Evolutionary conservation across 2,113 vertebrate genomes (phyloP).

Genomic region (Peromyscus maniculatus): DNA sequence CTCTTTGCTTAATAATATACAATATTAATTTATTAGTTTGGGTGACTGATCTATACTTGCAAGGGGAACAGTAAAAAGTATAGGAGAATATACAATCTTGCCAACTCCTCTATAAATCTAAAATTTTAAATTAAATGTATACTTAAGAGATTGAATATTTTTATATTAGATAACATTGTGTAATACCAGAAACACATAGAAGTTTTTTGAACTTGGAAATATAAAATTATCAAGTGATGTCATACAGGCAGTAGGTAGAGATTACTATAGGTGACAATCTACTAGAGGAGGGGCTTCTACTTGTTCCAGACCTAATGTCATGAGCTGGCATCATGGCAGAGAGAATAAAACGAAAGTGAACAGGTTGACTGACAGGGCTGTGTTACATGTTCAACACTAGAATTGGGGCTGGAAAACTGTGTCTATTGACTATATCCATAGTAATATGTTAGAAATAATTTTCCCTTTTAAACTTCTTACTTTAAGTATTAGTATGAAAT

Average conservation of each 20-base stretch:
- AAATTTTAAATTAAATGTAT: slow-evolving; percentile 26
- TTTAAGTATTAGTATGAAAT: background rate
- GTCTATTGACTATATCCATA: background rate
- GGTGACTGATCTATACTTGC: background rate
- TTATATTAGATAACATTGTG: background rate
- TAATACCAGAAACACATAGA: background rate
- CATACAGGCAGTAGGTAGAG: background rate
- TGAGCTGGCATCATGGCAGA: background rate
- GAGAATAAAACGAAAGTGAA: background rate
- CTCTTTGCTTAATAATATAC: background rate
- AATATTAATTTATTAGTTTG: slow-evolving; percentile 3
- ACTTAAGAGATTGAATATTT: background rate
- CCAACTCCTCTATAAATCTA: background rate
- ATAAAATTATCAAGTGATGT: background rate
- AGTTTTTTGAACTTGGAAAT: background rate
- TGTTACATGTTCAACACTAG: background rate
- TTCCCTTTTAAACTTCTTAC: slow-evolving; percentile 3
- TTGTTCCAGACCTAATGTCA: background rate
- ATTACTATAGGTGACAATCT: background rate
- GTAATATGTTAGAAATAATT: background rate
- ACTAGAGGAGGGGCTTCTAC: background rate
- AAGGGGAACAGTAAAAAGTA: background rate
- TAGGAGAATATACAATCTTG: background rate
- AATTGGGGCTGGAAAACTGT: background rate
- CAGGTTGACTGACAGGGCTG: background rate